Percentiles rank a stretch among this genome's conserved stretches.
These are phyloP conservation scores for Catocala fraxini DNA, from an alignment of 2,888 invertebrate species.

Conservation along the genomic window DNA sequence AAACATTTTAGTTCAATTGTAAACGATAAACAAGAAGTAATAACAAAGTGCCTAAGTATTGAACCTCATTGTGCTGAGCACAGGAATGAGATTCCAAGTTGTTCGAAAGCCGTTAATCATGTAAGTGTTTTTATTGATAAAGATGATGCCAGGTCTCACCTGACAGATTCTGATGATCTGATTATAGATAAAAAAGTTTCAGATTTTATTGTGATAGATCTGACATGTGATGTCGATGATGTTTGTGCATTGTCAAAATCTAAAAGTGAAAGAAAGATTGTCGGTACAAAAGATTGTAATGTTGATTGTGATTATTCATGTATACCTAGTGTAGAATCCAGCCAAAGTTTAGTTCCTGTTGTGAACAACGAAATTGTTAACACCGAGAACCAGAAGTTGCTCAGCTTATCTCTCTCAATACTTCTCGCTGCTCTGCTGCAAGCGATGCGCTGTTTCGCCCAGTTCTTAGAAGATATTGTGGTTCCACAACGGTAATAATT, in stretches of 20 bases:
- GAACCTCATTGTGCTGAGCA: slow-evolving; percentile 71
- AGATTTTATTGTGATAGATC: slow-evolving; percentile 82
- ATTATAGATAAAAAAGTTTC: slow-evolving; percentile 56
- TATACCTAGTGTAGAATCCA: slow-evolving; percentile 70
- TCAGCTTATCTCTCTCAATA: slow-evolving; percentile 88
- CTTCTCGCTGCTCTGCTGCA: slow-evolving; percentile 88
- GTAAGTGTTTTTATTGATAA: slow-evolving; percentile 67
- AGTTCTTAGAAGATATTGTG: slow-evolving; percentile 88
- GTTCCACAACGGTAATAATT: slow-evolving; percentile 78
- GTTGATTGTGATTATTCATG: slow-evolving; percentile 73
- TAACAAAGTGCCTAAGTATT: slow-evolving; percentile 82
- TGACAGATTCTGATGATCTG: slow-evolving; percentile 50
- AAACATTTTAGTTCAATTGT: slow-evolving; percentile 59
- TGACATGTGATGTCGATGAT: slow-evolving; percentile 76
- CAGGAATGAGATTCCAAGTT: slow-evolving; percentile 84
- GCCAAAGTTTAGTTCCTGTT: slow-evolving; percentile 81
- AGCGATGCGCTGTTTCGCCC: slow-evolving; percentile 89
- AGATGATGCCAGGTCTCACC: slow-evolving; percentile 51
- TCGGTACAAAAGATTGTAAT: slow-evolving; percentile 69
- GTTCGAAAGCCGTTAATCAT: slow-evolving; percentile 75
- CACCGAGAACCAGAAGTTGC: slow-evolving; percentile 83
- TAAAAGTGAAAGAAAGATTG: slow-evolving; percentile 54
- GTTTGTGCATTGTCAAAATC: slow-evolving; percentile 57
- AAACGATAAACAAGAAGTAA: slow-evolving; percentile 64
- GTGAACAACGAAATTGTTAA: slow-evolving; percentile 77